Conservation (phyloP, 37 sponge, comb jelly and placozoan species). For the Mnemiopsis leidyi region DNA sequence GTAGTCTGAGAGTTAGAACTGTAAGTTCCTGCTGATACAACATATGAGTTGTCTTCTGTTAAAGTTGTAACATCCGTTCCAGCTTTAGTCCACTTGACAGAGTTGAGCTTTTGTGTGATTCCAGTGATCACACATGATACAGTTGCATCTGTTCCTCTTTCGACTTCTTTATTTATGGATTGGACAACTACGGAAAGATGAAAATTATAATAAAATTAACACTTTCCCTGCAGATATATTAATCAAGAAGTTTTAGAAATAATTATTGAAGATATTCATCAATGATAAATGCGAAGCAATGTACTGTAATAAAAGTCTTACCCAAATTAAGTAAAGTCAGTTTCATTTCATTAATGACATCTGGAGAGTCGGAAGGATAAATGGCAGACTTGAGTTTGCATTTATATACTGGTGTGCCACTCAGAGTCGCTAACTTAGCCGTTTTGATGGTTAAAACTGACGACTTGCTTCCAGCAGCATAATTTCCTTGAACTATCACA, state of each 20-base stretch:
- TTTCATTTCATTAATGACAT: not conserved
- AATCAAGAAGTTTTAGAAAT: no score
- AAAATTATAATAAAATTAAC: no score
- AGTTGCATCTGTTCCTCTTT: not conserved
- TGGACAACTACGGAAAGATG: not conserved
- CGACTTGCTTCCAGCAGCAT: not conserved
- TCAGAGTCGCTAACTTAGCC: not conserved
- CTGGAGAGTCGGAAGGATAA: not conserved
- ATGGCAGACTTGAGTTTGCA: not conserved
- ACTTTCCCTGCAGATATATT: no score
- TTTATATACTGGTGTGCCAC: not conserved
- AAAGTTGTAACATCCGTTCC: not conserved
- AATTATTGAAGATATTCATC: no score
- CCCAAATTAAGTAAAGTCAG: not conserved
- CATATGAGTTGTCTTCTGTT: not conserved
- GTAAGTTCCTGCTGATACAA: not conserved
- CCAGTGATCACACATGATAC: not conserved
- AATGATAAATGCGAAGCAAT: no score
- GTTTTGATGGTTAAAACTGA: not conserved
- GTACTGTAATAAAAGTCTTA: not conserved
- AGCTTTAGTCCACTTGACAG: not conserved
- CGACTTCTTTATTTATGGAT: not conserved
- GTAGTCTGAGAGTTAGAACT: not conserved
- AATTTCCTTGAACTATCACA: not conserved
- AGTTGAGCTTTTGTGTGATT: not conserved